Evolutionary conservation across 2,888 invertebrate genomes (phyloP), one percentile per base, ranked within the genome.

Genomic region (Melipona beecheii): DNA sequence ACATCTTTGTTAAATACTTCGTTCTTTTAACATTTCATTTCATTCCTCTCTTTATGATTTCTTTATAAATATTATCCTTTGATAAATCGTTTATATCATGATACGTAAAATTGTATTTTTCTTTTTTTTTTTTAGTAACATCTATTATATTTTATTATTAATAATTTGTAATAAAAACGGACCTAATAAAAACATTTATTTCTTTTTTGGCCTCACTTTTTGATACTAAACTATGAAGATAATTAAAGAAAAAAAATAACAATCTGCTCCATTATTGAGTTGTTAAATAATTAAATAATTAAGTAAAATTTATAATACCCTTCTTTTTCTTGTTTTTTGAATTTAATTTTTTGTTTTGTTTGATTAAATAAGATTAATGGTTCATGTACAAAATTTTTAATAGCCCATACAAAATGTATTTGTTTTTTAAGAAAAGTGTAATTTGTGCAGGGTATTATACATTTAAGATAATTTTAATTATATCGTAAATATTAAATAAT

Each of bases 131-230:
- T 87, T 91, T 78, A 87, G 86, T 89, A 92, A 92, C 91, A 89
- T 86, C 89, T 92, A 91, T 88, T 89, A 90, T 93, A 91, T 86
- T 90, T 92, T 89, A 91, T 91, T 91, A 89, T 89, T 90, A 89
- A 89, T 91, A 89, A 90, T 90, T 89, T 91, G 87, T 84, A 91
- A 92, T 92, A 92, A 91, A 93, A 93, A 92, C 90, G 91, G 92
- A 93, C 89, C 91, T 91, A 92, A 93, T 93, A 92, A 93, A 93
- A 92, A 91, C 89, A 90, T 86, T 90, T 87, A 84, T 86, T 89
- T 87, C 77, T 88, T 93, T 91, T 93, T 94, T 94, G 93, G 93
- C 93, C 93, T 93, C 92, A 91, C 84, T 87, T 88, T 87, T 85
- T 83, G 85, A 87, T 85, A 88, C 72, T 90, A 88, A 88, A 87